These are phyloP conservation scores for Leptopilina clavipes DNA, from an alignment of 1,140 invertebrate genomes.

Conservation along the genomic window DNA sequence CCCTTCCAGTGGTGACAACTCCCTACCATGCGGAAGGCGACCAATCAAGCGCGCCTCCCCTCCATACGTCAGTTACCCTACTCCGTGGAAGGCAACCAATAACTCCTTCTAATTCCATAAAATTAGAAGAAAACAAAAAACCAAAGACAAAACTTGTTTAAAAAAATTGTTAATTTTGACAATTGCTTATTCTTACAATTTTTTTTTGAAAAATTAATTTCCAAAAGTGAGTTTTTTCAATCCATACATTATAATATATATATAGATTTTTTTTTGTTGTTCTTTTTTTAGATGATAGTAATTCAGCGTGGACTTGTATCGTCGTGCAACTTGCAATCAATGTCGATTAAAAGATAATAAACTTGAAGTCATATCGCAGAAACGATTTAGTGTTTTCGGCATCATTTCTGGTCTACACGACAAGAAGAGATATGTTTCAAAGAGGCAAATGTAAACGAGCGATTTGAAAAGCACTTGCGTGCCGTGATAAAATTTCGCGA, in stretches of 20 bases:
- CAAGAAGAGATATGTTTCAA: constrained; percentile 10
- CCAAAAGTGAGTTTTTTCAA: constrained; percentile 18
- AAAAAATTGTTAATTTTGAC: too few species aligned
- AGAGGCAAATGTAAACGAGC: constrained; percentile 19
- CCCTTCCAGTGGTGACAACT: too few species aligned
- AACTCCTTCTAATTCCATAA: too few species aligned
- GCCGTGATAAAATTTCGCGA: background rate
- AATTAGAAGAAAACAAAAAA: too few species aligned
- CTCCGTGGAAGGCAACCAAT: too few species aligned
- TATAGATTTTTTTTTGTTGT: background rate
- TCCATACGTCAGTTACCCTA: too few species aligned
- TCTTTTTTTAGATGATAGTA: background rate
- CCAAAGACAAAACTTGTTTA: too few species aligned
- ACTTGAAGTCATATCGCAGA: background rate
- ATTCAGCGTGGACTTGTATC: constrained; percentile 28
- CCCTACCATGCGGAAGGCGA: too few species aligned
- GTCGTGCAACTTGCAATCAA: constrained; percentile 13
- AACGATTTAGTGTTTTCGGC: constrained; percentile 8
- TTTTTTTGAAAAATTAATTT: background rate
- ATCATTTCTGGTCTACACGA: background rate
- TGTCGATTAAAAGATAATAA: constrained; percentile 1
- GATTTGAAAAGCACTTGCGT: constrained; percentile 9
- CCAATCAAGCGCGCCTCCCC: too few species aligned
- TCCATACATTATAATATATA: too few species aligned
- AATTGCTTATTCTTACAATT: too few species aligned